These are phyloP conservation scores for Zaprionus ornatus DNA, from an alignment of 1,140 invertebrate genomes.

Conservation along the genomic window DNA sequence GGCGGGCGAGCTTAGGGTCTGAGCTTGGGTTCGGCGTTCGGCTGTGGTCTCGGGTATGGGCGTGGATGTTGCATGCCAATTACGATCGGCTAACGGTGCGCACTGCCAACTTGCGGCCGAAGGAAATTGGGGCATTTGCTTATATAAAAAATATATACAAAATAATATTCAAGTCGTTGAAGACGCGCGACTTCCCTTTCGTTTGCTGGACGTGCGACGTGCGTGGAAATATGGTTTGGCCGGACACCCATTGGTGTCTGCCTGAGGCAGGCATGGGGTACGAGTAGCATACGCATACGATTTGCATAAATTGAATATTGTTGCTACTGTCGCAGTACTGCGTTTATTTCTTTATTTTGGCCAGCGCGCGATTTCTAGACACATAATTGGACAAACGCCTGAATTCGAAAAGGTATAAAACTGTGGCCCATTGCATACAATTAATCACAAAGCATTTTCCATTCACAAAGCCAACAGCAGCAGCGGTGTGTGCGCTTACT, in stretches of 20 bases:
- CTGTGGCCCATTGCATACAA: slow-evolving; percentile 69
- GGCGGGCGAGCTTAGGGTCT: background rate
- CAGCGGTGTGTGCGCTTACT: slow-evolving; percentile 63
- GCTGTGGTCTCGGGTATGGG: slow-evolving; percentile 12
- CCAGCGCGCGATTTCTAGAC: slow-evolving; percentile 68
- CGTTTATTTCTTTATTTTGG: slow-evolving; percentile 48
- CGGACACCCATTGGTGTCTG: slow-evolving; percentile 8
- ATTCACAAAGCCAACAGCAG: slow-evolving; percentile 77
- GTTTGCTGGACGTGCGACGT: slow-evolving; percentile 66
- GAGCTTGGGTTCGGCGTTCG: background rate
- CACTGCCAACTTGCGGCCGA: slow-evolving; percentile 14
- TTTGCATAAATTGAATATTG: slow-evolving; percentile 69
- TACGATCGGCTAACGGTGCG: slow-evolving; percentile 63
- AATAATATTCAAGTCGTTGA: slow-evolving; percentile 64
- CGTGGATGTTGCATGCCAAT: slow-evolving; percentile 68
- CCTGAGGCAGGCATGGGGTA: background rate
- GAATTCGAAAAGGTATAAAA: slow-evolving; percentile 78
- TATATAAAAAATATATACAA: slow-evolving; percentile 72
- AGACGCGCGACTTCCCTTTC: slow-evolving; percentile 76
- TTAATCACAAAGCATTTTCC: slow-evolving; percentile 83
- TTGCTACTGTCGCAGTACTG: slow-evolving; percentile 38
- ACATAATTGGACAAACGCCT: slow-evolving; percentile 67
- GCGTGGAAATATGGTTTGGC: slow-evolving; percentile 73
- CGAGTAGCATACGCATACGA: slow-evolving; percentile 66
- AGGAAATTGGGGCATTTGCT: slow-evolving; percentile 71